A percentile compares a stretch with the other conserved stretches of the same genome.
phyloP scores from a whole-genome alignment of 2,888 invertebrate species.

The Monochamus alternatus region DNA sequence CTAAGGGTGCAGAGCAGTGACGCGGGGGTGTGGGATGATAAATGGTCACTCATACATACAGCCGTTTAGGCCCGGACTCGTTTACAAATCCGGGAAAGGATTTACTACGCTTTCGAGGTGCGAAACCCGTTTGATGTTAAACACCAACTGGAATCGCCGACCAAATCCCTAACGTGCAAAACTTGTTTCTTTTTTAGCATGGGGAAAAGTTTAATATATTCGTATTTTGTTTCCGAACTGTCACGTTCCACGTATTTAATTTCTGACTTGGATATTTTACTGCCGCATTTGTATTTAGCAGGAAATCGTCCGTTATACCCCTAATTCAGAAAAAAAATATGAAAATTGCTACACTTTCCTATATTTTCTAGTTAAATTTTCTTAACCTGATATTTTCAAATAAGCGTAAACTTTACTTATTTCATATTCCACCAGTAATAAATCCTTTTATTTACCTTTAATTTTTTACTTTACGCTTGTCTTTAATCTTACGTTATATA shows the following conservation, averaged over 20 bases:
- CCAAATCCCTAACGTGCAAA: conserved; percentile 61
- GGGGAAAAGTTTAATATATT: conserved; percentile 58
- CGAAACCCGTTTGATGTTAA: conserved; percentile 65
- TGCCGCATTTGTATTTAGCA: background rate
- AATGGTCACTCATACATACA: conserved; percentile 71
- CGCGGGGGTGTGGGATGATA: conserved; percentile 69
- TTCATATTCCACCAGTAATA: too few species aligned
- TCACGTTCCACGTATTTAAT: conserved; percentile 46
- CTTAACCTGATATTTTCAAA: too few species aligned
- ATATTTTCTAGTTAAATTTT: too few species aligned
- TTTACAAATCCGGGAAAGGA: conserved; percentile 71
- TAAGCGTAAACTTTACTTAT: too few species aligned
- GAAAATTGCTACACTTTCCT: too few species aligned
- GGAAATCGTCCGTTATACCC: background rate
- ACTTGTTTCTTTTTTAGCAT: conserved; percentile 56
- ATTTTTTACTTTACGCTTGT: too few species aligned
- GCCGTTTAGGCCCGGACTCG: conserved; percentile 69
- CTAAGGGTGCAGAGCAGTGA: conserved; percentile 57
- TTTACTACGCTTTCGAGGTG: conserved; percentile 68
- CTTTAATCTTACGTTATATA: too few species aligned
- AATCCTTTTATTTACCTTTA: too few species aligned
- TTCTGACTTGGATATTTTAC: conserved; percentile 10
- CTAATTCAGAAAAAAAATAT: conserved; percentile 14
- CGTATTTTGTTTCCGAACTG: conserved; percentile 55
- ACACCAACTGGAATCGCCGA: conserved; percentile 58